Evolutionary conservation across 2,888 invertebrate species (phyloP).

Genomic region (Rhimphoctona megacephalus): DNA sequence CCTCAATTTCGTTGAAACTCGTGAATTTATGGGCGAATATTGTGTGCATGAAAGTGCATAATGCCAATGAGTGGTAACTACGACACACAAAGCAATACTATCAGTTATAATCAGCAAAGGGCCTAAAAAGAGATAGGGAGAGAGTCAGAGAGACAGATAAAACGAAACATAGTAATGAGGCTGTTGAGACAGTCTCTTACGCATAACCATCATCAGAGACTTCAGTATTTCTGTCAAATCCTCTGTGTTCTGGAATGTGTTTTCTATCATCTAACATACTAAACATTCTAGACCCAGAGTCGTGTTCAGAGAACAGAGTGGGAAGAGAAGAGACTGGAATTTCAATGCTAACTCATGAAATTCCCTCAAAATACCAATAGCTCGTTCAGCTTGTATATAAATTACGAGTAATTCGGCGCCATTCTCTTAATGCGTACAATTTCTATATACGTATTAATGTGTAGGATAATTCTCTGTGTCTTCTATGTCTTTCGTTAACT

Average conservation of each 20-base stretch:
- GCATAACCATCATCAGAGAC: constrained; percentile 9
- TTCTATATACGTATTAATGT: not conserved
- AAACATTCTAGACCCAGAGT: not conserved
- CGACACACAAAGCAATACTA: constrained; percentile 8
- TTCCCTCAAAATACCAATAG: constrained; percentile 26
- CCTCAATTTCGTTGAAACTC: constrained; percentile 5
- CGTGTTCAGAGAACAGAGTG: not conserved
- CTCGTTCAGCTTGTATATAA: constrained; percentile 12
- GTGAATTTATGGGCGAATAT: not conserved
- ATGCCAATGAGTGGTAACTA: constrained; percentile 42
- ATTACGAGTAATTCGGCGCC: not conserved
- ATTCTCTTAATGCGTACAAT: constrained; percentile 26
- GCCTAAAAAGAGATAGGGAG: not conserved
- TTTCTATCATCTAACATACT: constrained; percentile 7
- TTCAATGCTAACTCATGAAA: constrained; percentile 13
- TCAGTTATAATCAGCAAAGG: constrained; percentile 18
- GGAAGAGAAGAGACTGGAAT: not conserved
- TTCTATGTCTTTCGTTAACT: not conserved
- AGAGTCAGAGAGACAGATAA: not conserved
- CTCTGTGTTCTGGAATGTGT: constrained; percentile 2
- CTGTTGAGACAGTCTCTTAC: not conserved
- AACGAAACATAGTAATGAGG: constrained; percentile 12
- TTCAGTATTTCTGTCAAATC: constrained; percentile 35
- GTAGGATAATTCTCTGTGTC: not conserved
- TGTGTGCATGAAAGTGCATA: constrained; percentile 7